These are phyloP conservation scores for Proctacanthus coquilletti DNA, from an alignment of 1,140 invertebrate genomes.

Conservation along the genomic window DNA sequence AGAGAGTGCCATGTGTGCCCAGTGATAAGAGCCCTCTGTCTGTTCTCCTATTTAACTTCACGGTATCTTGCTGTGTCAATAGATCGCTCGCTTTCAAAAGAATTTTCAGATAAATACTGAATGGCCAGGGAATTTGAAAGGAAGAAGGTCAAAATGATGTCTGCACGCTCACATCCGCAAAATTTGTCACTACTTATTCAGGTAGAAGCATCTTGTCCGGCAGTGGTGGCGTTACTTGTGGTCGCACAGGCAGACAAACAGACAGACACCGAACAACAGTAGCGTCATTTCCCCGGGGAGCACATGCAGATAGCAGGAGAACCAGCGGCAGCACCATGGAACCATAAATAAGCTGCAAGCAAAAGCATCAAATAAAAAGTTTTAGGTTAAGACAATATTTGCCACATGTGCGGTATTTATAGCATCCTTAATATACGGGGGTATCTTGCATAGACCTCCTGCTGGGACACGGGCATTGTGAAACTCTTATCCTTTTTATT, in stretches of 20 bases:
- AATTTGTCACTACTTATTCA: too few relatives aligned
- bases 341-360: background rate
- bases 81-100: background rate
- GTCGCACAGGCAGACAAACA: too few relatives aligned
- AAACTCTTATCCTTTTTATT: background rate
- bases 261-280: too few relatives aligned
- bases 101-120: background rate
- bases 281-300: too few relatives aligned
- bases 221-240: too few relatives aligned
- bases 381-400: conserved; percentile 5
- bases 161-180: too few relatives aligned
- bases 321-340: too few relatives aligned
- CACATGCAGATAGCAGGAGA: too few relatives aligned
- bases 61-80: background rate
- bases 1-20: background rate
- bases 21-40: background rate
- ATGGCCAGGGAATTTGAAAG: background rate
- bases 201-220: too few relatives aligned
- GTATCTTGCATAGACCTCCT: background rate
- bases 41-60: background rate
- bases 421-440: background rate
- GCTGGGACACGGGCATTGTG: background rate
- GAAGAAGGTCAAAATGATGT: background rate
- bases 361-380: background rate
- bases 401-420: conserved; percentile 4